Evolutionary conservation across 1,140 invertebrate genomes (phyloP), one percentile per base, ranked within the genome.

Genomic region (Choristoneura fumiferana): DNA sequence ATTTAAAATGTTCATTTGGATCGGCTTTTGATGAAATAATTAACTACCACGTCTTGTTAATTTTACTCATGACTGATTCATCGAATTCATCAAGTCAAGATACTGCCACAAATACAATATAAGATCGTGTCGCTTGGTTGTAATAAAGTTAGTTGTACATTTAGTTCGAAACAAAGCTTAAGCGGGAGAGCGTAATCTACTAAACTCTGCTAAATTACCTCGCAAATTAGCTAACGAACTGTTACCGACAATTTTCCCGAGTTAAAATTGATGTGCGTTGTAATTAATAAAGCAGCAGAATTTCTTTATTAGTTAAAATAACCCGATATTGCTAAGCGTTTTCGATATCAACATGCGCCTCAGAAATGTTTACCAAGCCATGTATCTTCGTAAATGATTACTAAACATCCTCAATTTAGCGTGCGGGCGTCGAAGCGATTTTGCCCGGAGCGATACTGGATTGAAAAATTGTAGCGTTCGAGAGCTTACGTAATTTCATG

Each of bases 391-490:
- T 63, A 75, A 72, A 77, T 76, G 70, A 73, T 73, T 67, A 62
- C 67, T 76, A 74, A 83, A 76, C 69, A 74, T 70, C 66, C 63
- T 58, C 70, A 76, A 75, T 83, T 76, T 73, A 68, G 56, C 63
- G 62, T 63, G 67, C 60, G 29, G 18, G 53, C 53, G 53, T 54
- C 53, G 71, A 69, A 55, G 60, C 62, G 64, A 65, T 66, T 54
- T 70, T 52, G 79, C 79, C 72, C 52, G 36, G 22, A 72, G 79
- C 73, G 61, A 67, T 68, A 68, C 43, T 18, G 65, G 71, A 84
- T 84, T 84, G 81, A 82, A 84, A 84, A 82, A 82, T 79, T 76
- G 78, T 74, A 69, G 67, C 67, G 52, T 62, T 62, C 40, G 60
- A 43, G 57, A 54, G 68, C 63, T 74, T 76, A 76, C 71, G 73